phyloP scores from a whole-genome alignment of 2,797 vertebrate genomes.

The Moxostoma hubbsi region DNA sequence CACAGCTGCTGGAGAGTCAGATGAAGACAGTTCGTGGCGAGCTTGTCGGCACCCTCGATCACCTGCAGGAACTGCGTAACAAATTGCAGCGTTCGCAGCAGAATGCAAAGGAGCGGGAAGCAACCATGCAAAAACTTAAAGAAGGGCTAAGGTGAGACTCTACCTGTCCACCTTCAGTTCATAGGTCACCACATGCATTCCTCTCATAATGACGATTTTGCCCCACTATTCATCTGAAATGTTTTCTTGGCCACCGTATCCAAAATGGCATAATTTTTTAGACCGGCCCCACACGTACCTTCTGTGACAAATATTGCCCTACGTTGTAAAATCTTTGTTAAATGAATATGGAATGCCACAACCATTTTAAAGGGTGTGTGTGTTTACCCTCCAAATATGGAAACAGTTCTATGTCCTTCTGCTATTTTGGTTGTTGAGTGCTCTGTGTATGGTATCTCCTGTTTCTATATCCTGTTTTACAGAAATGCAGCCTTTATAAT shows the following conservation, averaged over 20 bases:
- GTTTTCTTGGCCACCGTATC: neutral
- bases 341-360: constrained; percentile 3
- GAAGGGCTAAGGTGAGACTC: constrained; percentile 83
- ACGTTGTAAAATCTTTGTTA: neutral
- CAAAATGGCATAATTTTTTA: neutral
- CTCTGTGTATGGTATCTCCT: neutral
- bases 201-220: neutral
- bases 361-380: neutral
- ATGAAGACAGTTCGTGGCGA: constrained; percentile 85
- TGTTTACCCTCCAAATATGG: constrained; percentile 3
- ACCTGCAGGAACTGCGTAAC: constrained; percentile 85
- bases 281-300: neutral
- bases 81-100: constrained; percentile 84
- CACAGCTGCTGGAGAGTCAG: constrained; percentile 85
- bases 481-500: neutral
- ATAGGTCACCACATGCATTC: neutral
- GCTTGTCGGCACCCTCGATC: constrained; percentile 83
- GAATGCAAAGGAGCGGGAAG: constrained; percentile 88
- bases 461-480: constrained; percentile 7
- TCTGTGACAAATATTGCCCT: neutral
- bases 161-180: neutral
- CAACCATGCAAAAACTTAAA: constrained; percentile 83
- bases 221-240: neutral
- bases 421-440: neutral
- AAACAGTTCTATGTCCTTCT: neutral